phyloP scores from a whole-genome alignment of 2,888 invertebrate species.

The Acrocera orbiculus region DNA sequence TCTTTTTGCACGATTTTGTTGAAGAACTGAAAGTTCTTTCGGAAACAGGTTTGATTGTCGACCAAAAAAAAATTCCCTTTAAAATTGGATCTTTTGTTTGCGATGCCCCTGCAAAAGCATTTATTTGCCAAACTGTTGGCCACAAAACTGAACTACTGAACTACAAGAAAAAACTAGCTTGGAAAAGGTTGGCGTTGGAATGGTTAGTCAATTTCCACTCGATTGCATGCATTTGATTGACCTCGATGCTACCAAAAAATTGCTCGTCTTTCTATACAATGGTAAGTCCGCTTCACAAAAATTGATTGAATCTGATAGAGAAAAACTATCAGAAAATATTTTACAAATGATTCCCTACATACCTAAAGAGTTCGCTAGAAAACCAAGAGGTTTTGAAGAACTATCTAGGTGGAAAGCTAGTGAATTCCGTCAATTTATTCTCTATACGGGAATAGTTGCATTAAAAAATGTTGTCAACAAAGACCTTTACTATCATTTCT shows the following conservation, averaged over 20 bases:
- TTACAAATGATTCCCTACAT: too few species aligned
- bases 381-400: slow-evolving; percentile 11
- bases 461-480: slow-evolving; percentile 7
- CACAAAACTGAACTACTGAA: slow-evolving; percentile 2
- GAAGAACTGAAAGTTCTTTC: background rate
- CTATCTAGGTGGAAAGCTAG: slow-evolving; percentile 11
- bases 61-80: background rate
- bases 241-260: slow-evolving; percentile 1
- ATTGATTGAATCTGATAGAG: too few species aligned
- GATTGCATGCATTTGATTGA: slow-evolving; percentile 5
- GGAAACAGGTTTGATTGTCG: background rate
- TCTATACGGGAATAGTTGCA: slow-evolving; percentile 10
- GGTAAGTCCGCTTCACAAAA: too few species aligned
- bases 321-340: too few species aligned
- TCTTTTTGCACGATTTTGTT: slow-evolving; percentile 1
- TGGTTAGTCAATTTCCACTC: slow-evolving; percentile 2
- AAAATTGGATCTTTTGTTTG: background rate
- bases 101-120: background rate
- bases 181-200: background rate
- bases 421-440: slow-evolving; percentile 6
- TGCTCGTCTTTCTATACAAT: too few species aligned
- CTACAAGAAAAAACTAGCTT: background rate
- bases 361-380: slow-evolving; percentile 10
- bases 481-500: slow-evolving; percentile 9
- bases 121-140: background rate